These are phyloP conservation scores for Drosophila austrosaltans DNA, from an alignment of 2,888 invertebrate genomes.

Conservation along the genomic window DNA sequence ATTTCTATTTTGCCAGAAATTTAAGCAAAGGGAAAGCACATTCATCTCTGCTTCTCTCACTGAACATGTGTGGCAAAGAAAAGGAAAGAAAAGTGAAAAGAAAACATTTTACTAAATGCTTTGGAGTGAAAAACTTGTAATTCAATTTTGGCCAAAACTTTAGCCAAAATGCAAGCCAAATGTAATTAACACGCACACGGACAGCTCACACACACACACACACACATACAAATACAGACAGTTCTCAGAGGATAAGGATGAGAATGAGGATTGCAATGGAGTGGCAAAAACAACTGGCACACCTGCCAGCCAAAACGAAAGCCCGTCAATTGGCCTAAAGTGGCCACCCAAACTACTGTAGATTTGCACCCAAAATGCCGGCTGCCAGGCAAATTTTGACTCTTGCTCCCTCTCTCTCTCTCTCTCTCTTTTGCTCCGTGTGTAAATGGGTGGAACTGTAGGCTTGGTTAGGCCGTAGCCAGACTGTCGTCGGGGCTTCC, in stretches of 20 bases:
- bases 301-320: conserved; percentile 58
- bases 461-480: conserved; percentile 8
- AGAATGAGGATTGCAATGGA: conserved; percentile 44
- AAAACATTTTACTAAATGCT: conserved; percentile 65
- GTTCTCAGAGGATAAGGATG: neutral
- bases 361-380: conserved; percentile 55
- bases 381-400: conserved; percentile 27
- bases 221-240: conserved; percentile 9
- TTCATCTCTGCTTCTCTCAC: neutral
- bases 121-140: conserved; percentile 68
- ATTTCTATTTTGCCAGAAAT: too few relatives aligned
- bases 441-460: neutral
- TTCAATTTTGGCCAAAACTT: conserved; percentile 70
- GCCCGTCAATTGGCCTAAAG: conserved; percentile 13
- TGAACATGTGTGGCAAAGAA: conserved; percentile 59
- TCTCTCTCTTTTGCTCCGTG: neutral
- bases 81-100: conserved; percentile 24
- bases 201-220: conserved; percentile 19
- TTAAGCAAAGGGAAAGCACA: conserved; percentile 4
- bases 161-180: conserved; percentile 70
- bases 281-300: conserved; percentile 51
- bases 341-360: conserved; percentile 43
- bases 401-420: neutral
- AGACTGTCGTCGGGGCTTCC: neutral
- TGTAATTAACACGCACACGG: conserved; percentile 74